phyloP scores from a whole-genome alignment of 2,113 vertebrate species.

The Elgaria multicarinata region DNA sequence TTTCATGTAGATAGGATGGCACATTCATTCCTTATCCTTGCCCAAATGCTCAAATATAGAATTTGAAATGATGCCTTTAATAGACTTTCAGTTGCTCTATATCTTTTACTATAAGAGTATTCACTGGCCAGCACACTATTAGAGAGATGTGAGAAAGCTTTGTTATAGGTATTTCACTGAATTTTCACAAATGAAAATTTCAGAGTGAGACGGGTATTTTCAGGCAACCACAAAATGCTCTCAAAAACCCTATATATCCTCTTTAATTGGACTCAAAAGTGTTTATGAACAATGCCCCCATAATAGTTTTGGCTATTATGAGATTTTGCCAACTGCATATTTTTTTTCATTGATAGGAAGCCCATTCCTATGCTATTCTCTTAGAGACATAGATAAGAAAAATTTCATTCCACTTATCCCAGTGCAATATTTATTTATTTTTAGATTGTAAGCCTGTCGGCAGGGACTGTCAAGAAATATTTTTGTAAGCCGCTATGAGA shows the following conservation, averaged over 20 bases:
- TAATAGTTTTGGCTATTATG: background rate
- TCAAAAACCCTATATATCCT: background rate
- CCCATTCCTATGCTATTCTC: constrained; percentile 21
- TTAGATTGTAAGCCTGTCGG: no score
- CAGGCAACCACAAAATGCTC: background rate
- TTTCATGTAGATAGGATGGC: no score
- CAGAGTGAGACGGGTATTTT: background rate
- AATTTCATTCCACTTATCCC: background rate
- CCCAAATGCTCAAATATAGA: background rate
- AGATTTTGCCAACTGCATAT: background rate
- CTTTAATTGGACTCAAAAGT: background rate
- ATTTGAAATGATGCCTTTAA: background rate
- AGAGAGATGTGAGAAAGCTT: background rate
- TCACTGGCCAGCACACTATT: background rate
- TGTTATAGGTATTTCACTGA: background rate
- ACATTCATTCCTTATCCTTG: background rate
- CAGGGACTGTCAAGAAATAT: no score
- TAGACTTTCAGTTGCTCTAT: background rate
- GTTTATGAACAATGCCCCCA: background rate
- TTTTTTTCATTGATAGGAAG: background rate
- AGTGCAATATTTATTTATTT: no score
- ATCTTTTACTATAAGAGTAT: background rate
- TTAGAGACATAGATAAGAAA: constrained; percentile 3
- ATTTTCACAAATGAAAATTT: background rate
- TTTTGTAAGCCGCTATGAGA: no score